Conservation (phyloP, 1,140 invertebrate genomes). For the Adoxophyes honmai region DNA sequence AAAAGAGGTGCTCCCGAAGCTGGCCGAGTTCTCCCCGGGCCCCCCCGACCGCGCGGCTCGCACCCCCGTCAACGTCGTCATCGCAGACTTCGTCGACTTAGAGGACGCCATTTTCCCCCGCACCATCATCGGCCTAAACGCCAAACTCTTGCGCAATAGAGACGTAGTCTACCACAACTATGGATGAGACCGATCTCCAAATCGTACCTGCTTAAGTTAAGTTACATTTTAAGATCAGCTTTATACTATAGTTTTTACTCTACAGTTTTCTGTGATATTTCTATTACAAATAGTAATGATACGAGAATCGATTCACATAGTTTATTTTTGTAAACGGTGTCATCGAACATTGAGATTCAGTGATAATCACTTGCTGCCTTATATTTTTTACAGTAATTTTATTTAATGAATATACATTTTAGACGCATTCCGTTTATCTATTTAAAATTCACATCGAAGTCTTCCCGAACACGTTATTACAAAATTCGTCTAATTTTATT, state of each 20-base stretch:
- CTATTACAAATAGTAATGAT: not conserved
- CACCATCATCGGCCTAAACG: slow-evolving; percentile 78
- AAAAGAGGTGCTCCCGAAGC: slow-evolving; percentile 75
- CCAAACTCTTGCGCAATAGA: slow-evolving; percentile 60
- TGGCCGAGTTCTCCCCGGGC: slow-evolving; percentile 75
- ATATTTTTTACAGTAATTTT: slow-evolving; percentile 23
- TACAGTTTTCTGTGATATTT: slow-evolving; percentile 9
- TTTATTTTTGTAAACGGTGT: not conserved
- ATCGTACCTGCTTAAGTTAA: slow-evolving; percentile 39
- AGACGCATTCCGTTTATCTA: not conserved
- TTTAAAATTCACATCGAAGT: slow-evolving; percentile 17
- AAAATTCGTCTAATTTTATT: slow-evolving; percentile 66
- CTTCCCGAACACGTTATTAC: slow-evolving; percentile 54
- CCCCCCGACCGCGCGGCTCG: slow-evolving; percentile 36
- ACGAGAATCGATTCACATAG: not conserved
- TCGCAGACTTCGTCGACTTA: slow-evolving; percentile 80
- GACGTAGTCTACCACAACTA: slow-evolving; percentile 40
- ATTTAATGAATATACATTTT: not conserved
- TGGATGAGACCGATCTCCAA: slow-evolving; percentile 30
- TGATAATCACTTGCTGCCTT: not conserved
- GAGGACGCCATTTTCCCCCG: slow-evolving; percentile 76
- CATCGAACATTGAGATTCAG: not conserved
- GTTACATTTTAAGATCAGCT: not conserved
- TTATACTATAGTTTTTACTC: no score
- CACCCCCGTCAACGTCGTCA: slow-evolving; percentile 78